These are phyloP conservation scores for Villa cingulata DNA, from an alignment of 2,888 invertebrate genomes.

Conservation along the genomic window DNA sequence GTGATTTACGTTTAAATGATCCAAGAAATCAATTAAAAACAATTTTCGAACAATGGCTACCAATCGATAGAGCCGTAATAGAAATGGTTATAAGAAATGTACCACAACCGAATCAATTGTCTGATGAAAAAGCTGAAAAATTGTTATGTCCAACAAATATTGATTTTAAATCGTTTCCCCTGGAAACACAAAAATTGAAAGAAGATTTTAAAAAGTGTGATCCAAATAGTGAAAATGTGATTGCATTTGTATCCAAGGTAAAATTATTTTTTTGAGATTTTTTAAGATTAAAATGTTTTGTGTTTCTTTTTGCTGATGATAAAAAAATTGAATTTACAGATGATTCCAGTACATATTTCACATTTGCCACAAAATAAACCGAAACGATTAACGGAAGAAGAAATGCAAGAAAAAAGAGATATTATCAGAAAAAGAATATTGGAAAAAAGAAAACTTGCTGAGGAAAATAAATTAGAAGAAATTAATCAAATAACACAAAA, in stretches of 20 bases:
- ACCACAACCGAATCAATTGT: slow-evolving; percentile 67
- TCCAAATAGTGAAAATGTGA: slow-evolving; percentile 49
- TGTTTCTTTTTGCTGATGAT: neutral
- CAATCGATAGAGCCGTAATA: slow-evolving; percentile 68
- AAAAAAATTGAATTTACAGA: slow-evolving; percentile 57
- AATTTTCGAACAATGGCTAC: slow-evolving; percentile 79
- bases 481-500: slow-evolving; percentile 17
- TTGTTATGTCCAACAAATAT: slow-evolving; percentile 61
- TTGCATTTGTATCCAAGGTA: slow-evolving; percentile 36
- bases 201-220: slow-evolving; percentile 56
- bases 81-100: slow-evolving; percentile 66
- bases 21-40: slow-evolving; percentile 63
- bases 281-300: too few species aligned
- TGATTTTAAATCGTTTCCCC: slow-evolving; percentile 52
- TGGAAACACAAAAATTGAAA: slow-evolving; percentile 56
- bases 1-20: slow-evolving; percentile 70
- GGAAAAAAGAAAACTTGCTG: slow-evolving; percentile 34
- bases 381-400: slow-evolving; percentile 59
- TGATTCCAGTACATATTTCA: slow-evolving; percentile 69
- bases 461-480: slow-evolving; percentile 11
- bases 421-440: slow-evolving; percentile 51
- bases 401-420: slow-evolving; percentile 54
- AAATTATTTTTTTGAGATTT: neutral
- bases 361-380: slow-evolving; percentile 66
- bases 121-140: slow-evolving; percentile 64